phyloP scores from a whole-genome alignment of 1,140 invertebrate genomes.

The Trypoxylus dichotomus region DNA sequence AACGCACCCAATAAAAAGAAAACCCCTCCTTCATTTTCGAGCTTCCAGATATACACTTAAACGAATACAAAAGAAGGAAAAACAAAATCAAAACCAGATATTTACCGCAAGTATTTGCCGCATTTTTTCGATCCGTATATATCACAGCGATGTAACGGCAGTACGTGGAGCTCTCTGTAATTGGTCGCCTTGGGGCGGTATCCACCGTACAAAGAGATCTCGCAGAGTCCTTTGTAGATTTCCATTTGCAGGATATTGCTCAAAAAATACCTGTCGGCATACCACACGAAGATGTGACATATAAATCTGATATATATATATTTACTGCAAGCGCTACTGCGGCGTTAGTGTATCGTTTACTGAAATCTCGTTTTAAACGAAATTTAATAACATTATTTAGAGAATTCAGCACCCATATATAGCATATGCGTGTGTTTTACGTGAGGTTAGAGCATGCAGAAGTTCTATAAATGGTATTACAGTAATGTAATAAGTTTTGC shows the following conservation, averaged over 20 bases:
- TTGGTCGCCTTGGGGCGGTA: constrained; percentile 46
- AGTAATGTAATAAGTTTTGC: no score
- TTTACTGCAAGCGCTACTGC: neutral
- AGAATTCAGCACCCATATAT: no score
- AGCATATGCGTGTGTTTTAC: no score
- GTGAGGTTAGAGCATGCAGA: no score
- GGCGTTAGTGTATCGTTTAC: no score
- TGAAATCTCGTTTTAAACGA: no score
- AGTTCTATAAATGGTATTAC: no score
- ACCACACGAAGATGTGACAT: neutral
- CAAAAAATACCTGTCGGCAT: constrained; percentile 68
- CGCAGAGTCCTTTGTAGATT: constrained; percentile 73
- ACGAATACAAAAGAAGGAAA: neutral
- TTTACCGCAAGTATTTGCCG: constrained; percentile 62
- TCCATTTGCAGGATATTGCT: constrained; percentile 75
- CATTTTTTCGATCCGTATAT: constrained; percentile 69
- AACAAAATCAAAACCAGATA: neutral
- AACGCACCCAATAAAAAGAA: no score
- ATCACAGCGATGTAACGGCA: constrained; percentile 67
- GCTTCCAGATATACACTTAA: neutral
- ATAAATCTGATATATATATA: neutral
- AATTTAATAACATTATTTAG: no score
- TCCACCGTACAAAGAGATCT: constrained; percentile 62
- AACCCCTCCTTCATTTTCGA: neutral
- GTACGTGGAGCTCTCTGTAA: constrained; percentile 37